Evolutionary conservation across 1,140 invertebrate genomes (phyloP), one percentile per base, ranked within the genome.

Genomic region (Bombus affinis): DNA sequence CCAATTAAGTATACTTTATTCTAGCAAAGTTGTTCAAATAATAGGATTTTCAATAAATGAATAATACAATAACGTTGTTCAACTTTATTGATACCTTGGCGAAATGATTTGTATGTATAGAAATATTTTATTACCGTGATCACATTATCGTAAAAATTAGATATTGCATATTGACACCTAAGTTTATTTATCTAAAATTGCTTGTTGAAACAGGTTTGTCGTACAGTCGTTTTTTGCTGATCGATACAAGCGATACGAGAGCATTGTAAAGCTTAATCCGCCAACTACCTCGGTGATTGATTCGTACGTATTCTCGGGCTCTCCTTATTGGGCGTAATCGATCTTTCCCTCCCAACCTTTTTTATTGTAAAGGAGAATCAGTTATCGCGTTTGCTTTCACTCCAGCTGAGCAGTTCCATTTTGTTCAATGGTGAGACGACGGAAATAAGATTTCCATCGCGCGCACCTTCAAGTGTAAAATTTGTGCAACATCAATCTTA

Each of bases 281-380:
- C 47, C 88, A 79, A 79, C 88, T 82, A 65, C 81, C 84, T 80
- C 74, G 59, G 87, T 91, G 91, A 92, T 91, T 90, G 91, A 92
- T 91, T 92, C 80, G 81, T 90, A 85, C 85, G 87, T 90, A 87
- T 92, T 91, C 86, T 83, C 75, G 47, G 71, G 84, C 66, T 90
- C 81, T 78, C 79, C 59, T 81, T 83, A 65, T 68, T 39, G 75
- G 37, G 32, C 53, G 82, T 76, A 74, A 88, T 91, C 89, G 81
- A 90, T 90, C 88, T 89, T 81, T 80, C 42, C 68, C 35, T 44
- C 22, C 22, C 42, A 22, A 3, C 3, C 6, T 37, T 42, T 83
- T 86, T 79, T 68, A 37, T n/a, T 72, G 66, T 39, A 65, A 82
- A 83, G 66, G 74, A 83, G 62, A 84, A 89, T 87, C 82, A 80